Evolutionary conservation across 2,888 invertebrate species (phyloP).

Genomic region (Meganola albula): DNA sequence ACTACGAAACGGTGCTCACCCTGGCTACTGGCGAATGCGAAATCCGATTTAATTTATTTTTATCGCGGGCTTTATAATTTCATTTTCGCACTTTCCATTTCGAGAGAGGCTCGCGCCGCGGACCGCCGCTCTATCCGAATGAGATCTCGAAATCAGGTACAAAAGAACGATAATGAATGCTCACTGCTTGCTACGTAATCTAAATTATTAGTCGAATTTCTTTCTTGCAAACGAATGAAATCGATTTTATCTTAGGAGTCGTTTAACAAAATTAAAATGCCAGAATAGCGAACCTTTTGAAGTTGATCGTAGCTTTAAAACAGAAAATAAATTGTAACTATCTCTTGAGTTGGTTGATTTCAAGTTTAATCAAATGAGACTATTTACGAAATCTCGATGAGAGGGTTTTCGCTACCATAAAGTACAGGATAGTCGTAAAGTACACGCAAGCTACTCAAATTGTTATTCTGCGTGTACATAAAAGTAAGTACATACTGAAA

Average conservation of each 20-base stretch:
- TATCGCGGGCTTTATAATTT: slow-evolving; percentile 78
- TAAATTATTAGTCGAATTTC: slow-evolving; percentile 77
- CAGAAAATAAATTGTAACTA: slow-evolving; percentile 63
- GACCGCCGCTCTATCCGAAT: slow-evolving; percentile 75
- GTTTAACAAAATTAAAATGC: slow-evolving; percentile 75
- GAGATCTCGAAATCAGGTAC: slow-evolving; percentile 78
- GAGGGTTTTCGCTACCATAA: too few relatives aligned
- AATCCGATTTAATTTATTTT: slow-evolving; percentile 79
- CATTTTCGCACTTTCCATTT: slow-evolving; percentile 79
- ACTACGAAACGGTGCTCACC: slow-evolving; percentile 69
- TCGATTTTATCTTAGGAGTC: slow-evolving; percentile 72
- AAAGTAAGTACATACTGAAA: too few relatives aligned
- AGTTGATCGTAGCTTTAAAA: slow-evolving; percentile 58
- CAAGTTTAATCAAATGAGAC: slow-evolving; percentile 24
- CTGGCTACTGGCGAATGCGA: slow-evolving; percentile 72
- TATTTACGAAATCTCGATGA: neutral
- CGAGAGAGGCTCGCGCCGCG: slow-evolving; percentile 70
- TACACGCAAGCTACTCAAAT: too few relatives aligned
- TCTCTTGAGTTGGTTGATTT: slow-evolving; percentile 37
- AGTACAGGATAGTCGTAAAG: too few relatives aligned
- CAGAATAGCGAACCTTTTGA: slow-evolving; percentile 54
- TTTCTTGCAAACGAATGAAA: slow-evolving; percentile 73
- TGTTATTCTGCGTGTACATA: too few relatives aligned
- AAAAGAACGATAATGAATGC: slow-evolving; percentile 78
- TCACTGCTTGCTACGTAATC: slow-evolving; percentile 77